Evolutionary conservation across 1,140 invertebrate genomes (phyloP), one percentile per base, ranked within the genome.

Genomic region (Tetramorium alpestre): DNA sequence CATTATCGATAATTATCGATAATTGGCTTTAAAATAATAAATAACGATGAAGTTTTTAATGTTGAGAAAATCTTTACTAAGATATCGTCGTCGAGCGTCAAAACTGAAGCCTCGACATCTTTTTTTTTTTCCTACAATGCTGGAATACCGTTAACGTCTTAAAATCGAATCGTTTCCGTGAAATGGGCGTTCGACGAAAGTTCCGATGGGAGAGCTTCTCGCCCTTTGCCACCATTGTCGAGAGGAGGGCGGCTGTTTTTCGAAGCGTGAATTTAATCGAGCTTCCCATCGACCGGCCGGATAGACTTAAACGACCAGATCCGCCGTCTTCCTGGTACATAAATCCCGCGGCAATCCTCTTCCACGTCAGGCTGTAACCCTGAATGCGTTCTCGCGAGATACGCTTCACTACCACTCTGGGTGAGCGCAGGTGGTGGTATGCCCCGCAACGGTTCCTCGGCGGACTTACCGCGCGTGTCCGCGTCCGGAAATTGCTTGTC

Each of bases 301-400:
- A 87, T 51, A 67, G 65, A 82, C 54, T 70, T 82, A 89, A 90
- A 91, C 88, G 81, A 84, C 56, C 78, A 89, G 84, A 90, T 90
- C 82, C 62, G 77, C 77, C 72, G 82, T 87, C 85, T 90, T 90
- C 89, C 87, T 90, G 89, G 89, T 90, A 84, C 85, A 89, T 89
- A 89, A 90, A 90, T 90, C 85, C 77, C 73, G 33, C 44, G 72
- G 81, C 86, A 65, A 90, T 90, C 75, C 76, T 86, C 85, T 89
- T 81, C 87, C 69, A 73, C 77, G 82, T 77, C 62, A 69, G 77
- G 85, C 49, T 44, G n/a, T 77, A 84, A 70, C 67, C 85, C 77
- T 88, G 82, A 62, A 76, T 80, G 47, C 84, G 69, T 33, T 78
- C 62, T 69, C 49, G 64, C 54, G 84, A 86, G 87, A 88, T 86